A percentile compares a stretch with the other conserved stretches of the same genome.
phyloP scores from a whole-genome alignment of 2,113 vertebrate genomes.

The Myotis davidii region DNA sequence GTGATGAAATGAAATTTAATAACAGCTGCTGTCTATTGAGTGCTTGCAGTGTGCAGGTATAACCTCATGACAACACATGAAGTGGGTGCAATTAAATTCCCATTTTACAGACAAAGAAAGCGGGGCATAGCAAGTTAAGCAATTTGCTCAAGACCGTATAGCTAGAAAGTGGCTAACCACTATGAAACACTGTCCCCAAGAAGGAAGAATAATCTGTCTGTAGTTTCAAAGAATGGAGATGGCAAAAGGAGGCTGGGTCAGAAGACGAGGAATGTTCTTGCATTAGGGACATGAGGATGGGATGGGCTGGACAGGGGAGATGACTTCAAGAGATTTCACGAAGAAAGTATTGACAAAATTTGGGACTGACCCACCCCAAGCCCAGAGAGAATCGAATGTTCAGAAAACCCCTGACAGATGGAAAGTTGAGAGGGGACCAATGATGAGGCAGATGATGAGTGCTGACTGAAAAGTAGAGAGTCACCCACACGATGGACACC shows the following conservation, averaged over 20 bases:
- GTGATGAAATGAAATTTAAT: not conserved
- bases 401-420: not conserved
- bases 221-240: not conserved
- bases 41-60: not conserved
- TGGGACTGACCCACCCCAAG: not conserved
- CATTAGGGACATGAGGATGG: not conserved
- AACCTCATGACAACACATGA: not conserved
- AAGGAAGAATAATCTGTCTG: not conserved
- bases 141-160: not conserved
- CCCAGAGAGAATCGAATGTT: not conserved
- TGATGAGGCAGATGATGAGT: not conserved
- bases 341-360: not conserved
- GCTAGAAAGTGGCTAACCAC: not conserved
- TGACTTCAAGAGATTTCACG: not conserved
- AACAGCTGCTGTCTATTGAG: not conserved
- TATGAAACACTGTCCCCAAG: not conserved
- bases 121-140: not conserved
- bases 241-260: not conserved
- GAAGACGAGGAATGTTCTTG: not conserved
- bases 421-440: not conserved
- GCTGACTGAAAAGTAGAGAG: not conserved
- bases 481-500: not conserved
- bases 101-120: not conserved
- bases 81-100: not conserved
- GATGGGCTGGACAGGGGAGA: not conserved